Percentiles rank a stretch among this genome's conserved stretches.
Evolutionary conservation across 2,797 vertebrate species (phyloP).

Genomic region (Botia kubotai): DNA sequence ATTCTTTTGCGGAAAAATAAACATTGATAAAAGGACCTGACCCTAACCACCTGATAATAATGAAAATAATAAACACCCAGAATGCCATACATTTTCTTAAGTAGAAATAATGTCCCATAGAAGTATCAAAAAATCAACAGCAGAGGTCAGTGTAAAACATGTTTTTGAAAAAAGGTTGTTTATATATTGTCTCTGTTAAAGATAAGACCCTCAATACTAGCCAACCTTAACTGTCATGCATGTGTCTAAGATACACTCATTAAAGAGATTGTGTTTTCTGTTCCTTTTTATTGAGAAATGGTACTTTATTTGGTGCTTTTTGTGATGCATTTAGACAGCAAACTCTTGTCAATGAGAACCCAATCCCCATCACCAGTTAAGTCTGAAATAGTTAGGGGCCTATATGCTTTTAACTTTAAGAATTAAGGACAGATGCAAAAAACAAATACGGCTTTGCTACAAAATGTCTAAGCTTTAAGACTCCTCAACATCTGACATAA

Average conservation of each 20-base stretch:
- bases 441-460: background rate
- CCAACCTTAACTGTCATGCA: background rate
- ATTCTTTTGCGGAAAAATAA: too few species aligned
- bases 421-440: conserved; percentile 25
- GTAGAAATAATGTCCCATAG: background rate
- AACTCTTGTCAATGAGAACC: background rate
- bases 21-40: too few species aligned
- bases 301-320: background rate
- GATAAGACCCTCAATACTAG: background rate
- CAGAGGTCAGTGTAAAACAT: conserved; percentile 50
- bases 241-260: background rate
- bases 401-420: background rate
- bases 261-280: background rate
- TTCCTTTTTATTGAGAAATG: background rate
- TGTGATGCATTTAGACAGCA: background rate
- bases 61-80: too few species aligned
- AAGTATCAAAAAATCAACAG: conserved; percentile 21
- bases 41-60: too few species aligned
- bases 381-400: background rate
- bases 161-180: background rate
- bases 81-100: background rate
- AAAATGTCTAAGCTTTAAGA: conserved; percentile 11
- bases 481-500: background rate
- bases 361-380: background rate
- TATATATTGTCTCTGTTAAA: background rate